phyloP scores from a whole-genome alignment of 2,113 vertebrate genomes.

The Zootoca vivipara region DNA sequence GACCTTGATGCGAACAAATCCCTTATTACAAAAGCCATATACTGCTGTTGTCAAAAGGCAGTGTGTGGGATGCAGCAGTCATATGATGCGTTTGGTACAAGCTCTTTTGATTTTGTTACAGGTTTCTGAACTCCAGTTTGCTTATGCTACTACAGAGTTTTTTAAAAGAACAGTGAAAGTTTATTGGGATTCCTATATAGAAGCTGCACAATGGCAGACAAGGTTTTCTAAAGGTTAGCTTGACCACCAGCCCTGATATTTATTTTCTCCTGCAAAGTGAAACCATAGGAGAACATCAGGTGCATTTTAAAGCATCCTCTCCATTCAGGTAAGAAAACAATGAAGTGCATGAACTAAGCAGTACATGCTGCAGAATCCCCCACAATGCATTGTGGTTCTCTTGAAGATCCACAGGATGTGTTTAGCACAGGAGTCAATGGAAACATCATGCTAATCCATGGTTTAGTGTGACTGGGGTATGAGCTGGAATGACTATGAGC shows the following conservation, averaged over 20 bases:
- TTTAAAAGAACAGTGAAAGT: not conserved
- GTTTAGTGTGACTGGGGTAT: too few species aligned
- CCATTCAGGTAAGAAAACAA: not conserved
- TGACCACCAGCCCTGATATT: not conserved
- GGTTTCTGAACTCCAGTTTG: not conserved
- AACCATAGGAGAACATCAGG: not conserved
- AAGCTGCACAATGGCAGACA: not conserved
- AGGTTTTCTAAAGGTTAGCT: not conserved
- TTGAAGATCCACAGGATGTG: not conserved
- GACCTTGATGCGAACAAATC: not conserved
- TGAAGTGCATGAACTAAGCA: not conserved
- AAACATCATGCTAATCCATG: not conserved
- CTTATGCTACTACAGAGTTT: not conserved
- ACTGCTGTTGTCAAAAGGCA: not conserved
- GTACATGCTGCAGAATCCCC: not conserved
- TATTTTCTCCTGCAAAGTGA: not conserved
- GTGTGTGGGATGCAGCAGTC: not conserved
- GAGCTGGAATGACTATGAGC: too few species aligned
- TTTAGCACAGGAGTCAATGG: not conserved
- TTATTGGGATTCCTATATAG: not conserved
- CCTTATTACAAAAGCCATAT: not conserved
- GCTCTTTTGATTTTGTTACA: not conserved
- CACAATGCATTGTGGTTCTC: not conserved
- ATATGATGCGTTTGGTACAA: constrained; percentile 2
- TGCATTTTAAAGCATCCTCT: not conserved